phyloP scores from a whole-genome alignment of 30 jellyfish, hydroid and myxozoan genomes.

The Aurelia sp. region DNA sequence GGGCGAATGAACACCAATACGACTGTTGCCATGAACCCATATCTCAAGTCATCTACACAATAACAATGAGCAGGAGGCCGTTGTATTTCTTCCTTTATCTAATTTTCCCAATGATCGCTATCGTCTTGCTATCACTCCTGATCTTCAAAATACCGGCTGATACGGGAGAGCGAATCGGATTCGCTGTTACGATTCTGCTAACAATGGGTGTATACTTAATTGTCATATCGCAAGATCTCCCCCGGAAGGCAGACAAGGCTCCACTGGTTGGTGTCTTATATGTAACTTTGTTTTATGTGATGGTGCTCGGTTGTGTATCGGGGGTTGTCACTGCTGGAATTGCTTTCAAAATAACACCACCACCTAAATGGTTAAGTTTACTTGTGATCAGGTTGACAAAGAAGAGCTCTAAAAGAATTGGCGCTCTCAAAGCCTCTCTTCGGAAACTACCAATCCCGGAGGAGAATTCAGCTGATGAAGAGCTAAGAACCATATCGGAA shows the following conservation, averaged over 20 bases:
- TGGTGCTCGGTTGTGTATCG: conserved; percentile 65
- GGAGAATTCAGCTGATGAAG: conserved; percentile 19
- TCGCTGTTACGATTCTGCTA: conserved; percentile 54
- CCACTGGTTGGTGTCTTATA: conserved; percentile 67
- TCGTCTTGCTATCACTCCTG: conserved; percentile 56
- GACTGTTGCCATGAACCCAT: conserved; percentile 66
- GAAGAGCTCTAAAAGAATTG: conserved; percentile 36
- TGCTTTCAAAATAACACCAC: conserved; percentile 59
- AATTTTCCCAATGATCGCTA: conserved; percentile 66
- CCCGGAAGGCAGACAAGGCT: conserved; percentile 68
- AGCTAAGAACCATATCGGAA: background rate
- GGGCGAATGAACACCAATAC: conserved; percentile 49
- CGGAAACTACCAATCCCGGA: background rate
- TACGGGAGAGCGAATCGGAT: conserved; percentile 80
- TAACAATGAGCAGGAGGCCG: conserved; percentile 54
- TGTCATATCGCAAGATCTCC: conserved; percentile 72
- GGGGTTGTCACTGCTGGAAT: conserved; percentile 66
- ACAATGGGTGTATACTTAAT: conserved; percentile 70
- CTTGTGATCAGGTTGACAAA: conserved; percentile 43
- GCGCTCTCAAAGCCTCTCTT: conserved; percentile 43
- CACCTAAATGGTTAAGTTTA: conserved; percentile 52
- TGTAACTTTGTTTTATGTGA: conserved; percentile 64
- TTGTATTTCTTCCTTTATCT: conserved; percentile 64
- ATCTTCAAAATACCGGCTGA: conserved; percentile 72
- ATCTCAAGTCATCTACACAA: conserved; percentile 41